Conservation (phyloP, 1,140 invertebrate genomes). For the Zaprionus taronus region DNA sequence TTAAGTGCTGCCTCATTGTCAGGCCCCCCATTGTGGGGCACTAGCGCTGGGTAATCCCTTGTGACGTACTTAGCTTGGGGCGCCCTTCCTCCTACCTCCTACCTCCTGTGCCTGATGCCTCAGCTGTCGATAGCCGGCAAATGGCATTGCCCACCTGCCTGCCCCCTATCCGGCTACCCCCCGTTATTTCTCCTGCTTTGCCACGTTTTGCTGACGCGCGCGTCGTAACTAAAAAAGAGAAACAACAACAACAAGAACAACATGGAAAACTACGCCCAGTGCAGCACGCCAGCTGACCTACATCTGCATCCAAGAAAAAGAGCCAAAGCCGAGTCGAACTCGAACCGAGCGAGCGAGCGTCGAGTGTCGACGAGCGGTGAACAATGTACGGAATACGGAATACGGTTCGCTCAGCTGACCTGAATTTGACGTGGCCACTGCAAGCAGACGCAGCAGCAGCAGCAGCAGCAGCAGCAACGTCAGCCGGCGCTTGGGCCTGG, state of each 20-base stretch:
- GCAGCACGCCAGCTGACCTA: slow-evolving; percentile 67
- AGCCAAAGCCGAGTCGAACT: slow-evolving; percentile 24
- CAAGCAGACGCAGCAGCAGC: neutral
- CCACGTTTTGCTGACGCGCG: slow-evolving; percentile 75
- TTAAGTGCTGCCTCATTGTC: slow-evolving; percentile 52
- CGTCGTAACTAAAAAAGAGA: slow-evolving; percentile 55
- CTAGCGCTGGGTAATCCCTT: slow-evolving; percentile 36
- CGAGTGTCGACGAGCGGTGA: neutral
- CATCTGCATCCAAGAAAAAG: slow-evolving; percentile 54
- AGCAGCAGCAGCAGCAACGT: neutral
- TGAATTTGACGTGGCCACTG: slow-evolving; percentile 50
- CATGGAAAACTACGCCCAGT: slow-evolving; percentile 8
- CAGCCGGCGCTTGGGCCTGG: slow-evolving; percentile 25
- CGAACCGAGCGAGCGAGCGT: slow-evolving; percentile 11
- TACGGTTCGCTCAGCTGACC: slow-evolving; percentile 55
- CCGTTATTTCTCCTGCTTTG: neutral
- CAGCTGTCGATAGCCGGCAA: slow-evolving; percentile 44
- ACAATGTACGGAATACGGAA: slow-evolving; percentile 1
- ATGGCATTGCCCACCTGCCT: slow-evolving; percentile 23
- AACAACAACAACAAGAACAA: neutral
- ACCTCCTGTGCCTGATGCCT: neutral
- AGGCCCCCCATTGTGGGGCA: slow-evolving; percentile 33
- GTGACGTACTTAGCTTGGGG: slow-evolving; percentile 30
- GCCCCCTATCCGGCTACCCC: neutral
- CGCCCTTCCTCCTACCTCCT: neutral